Evolutionary conservation across 2,888 invertebrate genomes (phyloP), one percentile per base, ranked within the genome.

Genomic region (Drosophila fulvimacula): DNA sequence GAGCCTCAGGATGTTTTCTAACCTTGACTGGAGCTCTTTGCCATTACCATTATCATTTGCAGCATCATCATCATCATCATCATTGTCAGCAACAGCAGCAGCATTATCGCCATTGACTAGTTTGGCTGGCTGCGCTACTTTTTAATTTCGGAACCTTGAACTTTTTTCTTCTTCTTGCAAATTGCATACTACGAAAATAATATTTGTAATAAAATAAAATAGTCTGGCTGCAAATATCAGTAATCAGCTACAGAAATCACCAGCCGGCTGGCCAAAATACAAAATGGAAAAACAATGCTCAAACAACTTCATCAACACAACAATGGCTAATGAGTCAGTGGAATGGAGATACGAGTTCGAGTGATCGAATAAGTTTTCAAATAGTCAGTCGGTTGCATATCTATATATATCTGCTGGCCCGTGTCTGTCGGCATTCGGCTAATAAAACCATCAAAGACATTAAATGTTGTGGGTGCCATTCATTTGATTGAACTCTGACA

Each of bases 391-490:
- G 69, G 57, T 69, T 76, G 53, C 52, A 52, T 57, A 77, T 76
- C 63, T 44, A 44, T 24, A 4, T 19, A 39, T 17, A 39, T 58
- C 68, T 62, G 19, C 57, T 55, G 76, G 76, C 65, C 73, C 44
- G 62, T 73, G 70, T 72, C 82, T 85, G 82, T 82, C 84, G 79
- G 82, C 81, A 76, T 78, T 76, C 64, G 69, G 52, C 82, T 85
- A 86, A 86, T 86, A 88, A 89, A 86, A 89, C 86, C 86, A 86
- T 86, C 86, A 86, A 88, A 89, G 77, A 77, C 88, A 89, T 86
- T 86, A 82, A 89, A 81, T 72, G 76, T 82, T 82, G 82, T 87
- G 86, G 86, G 89, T 86, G 86, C 86, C 82, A 86, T 86, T 86
- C 86, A 86, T 86, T 86, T 88, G 89, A 66, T 73, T 86, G 86